Conservation (phyloP, 1,140 invertebrate species). For the Oreohelix idahoensis region DNA sequence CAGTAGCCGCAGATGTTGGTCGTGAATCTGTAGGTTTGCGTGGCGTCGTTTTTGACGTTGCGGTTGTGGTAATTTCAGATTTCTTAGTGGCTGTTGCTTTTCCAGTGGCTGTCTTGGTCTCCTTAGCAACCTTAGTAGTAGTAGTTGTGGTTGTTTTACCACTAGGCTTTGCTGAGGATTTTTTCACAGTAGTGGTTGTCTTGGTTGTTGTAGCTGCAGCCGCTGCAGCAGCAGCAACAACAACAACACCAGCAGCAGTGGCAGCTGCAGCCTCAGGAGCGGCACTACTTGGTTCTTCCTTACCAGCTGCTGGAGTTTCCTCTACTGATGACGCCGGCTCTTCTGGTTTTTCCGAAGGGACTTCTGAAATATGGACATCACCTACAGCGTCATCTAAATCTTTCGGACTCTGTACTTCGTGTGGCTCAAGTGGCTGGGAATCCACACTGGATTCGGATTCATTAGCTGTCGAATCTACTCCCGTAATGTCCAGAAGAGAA, state of each 20-base stretch:
- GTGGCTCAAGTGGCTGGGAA: neutral
- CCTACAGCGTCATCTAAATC: neutral
- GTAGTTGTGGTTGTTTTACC: constrained; percentile 6
- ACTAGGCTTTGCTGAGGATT: constrained; percentile 19
- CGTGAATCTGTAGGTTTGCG: constrained; percentile 14
- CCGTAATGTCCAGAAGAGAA: neutral
- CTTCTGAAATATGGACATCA: neutral
- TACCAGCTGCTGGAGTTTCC: neutral
- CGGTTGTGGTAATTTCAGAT: neutral
- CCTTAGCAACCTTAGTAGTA: neutral
- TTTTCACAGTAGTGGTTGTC: constrained; percentile 7
- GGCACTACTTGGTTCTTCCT: neutral
- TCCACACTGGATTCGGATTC: constrained; percentile 18
- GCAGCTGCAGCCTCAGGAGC: constrained; percentile 12
- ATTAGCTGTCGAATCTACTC: neutral
- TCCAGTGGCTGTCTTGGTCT: neutral
- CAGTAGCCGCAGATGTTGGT: constrained; percentile 17
- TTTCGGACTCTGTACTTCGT: neutral
- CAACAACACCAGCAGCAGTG: neutral
- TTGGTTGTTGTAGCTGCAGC: constrained; percentile 11
- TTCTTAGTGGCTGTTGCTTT: neutral
- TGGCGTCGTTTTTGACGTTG: constrained; percentile 14
- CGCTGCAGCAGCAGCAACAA: constrained; percentile 11
- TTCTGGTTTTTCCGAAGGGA: neutral
- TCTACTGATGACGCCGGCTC: neutral